Base-by-base conservation (phyloP, 1,140 invertebrate genomes). In the Aphidius ervi region DNA sequence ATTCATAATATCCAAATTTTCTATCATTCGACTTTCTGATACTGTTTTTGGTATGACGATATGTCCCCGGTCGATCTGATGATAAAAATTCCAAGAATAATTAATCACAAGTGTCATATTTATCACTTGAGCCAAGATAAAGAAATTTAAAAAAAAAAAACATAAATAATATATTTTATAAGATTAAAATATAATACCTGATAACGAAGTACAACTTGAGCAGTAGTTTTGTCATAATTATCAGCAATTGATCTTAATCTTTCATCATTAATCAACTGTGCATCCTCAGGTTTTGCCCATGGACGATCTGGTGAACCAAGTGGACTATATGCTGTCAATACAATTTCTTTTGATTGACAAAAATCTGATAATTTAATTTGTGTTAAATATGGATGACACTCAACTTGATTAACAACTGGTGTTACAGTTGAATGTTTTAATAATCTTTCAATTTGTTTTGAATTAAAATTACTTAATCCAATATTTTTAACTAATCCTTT, bases 391-490 rank as follows among this genome's bases (percentile, higher is more conserved):
- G 85, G 85, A 74, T 92, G 88, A 56, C 85, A 85, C 76, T 95
- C 93, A 58, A 79, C 85, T 81, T 95, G 93, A 71, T 91, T 87
- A 3, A 83, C 84, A 46, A 86, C 87, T 16, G 93, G 94, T 74
- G 88, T 88, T 23, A 94, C 83, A 20, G 75, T 84, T 9, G 82
- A 83, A 56, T 77, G 81, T 41, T 86, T 76, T 0, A 93, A 56
- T 43, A 97, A 56, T 58, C 87, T 80, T 7, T 85, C 74, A 41
- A 96, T 79, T 73, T 97, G 94, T 63, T 88, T 76, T 45, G 83
- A 85, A 73, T 92, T 95, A 69, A 96, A 97, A 71, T 96, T 97
- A 6, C 92, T 95, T 0, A 96, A 72, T 6, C 94, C 94, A 64
- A 97, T 94, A n/a, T 87, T 86, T 68, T 85, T 88, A 0, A 85